Conservation (phyloP, 2,888 invertebrate genomes). For the Uropetala carovei region DNA sequence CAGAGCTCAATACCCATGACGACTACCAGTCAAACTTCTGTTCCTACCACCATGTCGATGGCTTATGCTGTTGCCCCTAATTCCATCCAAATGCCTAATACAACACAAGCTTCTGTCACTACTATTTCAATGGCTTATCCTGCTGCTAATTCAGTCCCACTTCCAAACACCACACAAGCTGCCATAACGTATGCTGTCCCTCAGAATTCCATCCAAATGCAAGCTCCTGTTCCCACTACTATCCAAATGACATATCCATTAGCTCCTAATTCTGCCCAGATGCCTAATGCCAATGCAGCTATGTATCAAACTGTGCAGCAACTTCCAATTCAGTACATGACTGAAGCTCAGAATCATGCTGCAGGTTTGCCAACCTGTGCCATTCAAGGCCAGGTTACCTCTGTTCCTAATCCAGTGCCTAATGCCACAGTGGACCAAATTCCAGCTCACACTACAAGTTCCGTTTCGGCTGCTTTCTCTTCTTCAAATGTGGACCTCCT, state of each 20-base stretch:
- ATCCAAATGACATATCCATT: not conserved
- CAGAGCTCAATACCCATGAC: not conserved
- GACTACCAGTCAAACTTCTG: not conserved
- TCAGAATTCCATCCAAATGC: not conserved
- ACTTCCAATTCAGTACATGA: not conserved
- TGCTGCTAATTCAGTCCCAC: not conserved
- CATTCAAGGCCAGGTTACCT: constrained; percentile 17
- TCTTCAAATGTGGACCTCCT: constrained; percentile 83
- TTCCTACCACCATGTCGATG: not conserved
- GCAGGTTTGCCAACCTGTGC: not conserved
- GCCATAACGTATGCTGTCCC: not conserved
- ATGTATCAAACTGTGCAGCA: not conserved
- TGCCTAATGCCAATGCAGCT: not conserved
- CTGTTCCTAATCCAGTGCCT: constrained; percentile 40
- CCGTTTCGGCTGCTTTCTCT: constrained; percentile 68
- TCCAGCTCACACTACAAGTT: constrained; percentile 62
- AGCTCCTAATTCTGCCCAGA: not conserved
- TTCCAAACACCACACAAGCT: not conserved
- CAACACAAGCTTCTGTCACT: not conserved
- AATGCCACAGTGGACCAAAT: constrained; percentile 15
- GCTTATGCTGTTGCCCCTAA: not conserved
- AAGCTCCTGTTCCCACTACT: not conserved
- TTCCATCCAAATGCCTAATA: not conserved
- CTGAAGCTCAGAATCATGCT: constrained; percentile 10
- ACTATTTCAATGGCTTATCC: not conserved